phyloP scores from a whole-genome alignment of 2,113 vertebrate species.

The Gymnarchus niloticus region DNA sequence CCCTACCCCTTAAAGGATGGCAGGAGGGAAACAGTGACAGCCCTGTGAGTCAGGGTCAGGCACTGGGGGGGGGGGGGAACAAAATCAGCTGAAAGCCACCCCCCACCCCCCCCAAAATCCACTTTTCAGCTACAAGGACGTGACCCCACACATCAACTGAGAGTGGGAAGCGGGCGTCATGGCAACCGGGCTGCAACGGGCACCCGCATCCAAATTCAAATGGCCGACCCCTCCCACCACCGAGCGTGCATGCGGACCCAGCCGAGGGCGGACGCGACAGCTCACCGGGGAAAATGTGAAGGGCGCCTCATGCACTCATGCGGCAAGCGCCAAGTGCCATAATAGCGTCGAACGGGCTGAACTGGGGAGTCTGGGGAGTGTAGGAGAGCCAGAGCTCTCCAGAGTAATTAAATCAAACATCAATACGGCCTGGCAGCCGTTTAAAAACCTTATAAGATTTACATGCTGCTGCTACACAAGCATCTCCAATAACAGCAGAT shows the following conservation, averaged over 20 bases:
- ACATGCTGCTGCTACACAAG: conserved; percentile 30
- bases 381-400: conserved; percentile 16
- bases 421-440: conserved; percentile 38
- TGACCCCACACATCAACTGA: background rate
- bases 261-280: too few species aligned
- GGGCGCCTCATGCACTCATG: too few species aligned
- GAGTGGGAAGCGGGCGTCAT: background rate
- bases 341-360: background rate
- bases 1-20: too few species aligned
- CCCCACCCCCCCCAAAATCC: too few species aligned
- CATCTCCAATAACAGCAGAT: conserved; percentile 36
- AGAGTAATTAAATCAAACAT: conserved; percentile 47
- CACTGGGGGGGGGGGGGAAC: too few species aligned
- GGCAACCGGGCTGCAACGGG: background rate
- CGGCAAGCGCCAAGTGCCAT: too few species aligned
- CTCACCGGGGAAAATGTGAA: too few species aligned
- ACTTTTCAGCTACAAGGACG: background rate
- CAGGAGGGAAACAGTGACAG: too few species aligned
- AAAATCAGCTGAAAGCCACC: background rate
- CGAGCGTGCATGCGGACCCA: too few species aligned
- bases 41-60: too few species aligned
- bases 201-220: background rate
- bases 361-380: background rate
- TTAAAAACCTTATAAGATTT: conserved; percentile 42
- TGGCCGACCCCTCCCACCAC: background rate